These are phyloP conservation scores for Coregonus sp. DNA, from an alignment of 2,797 vertebrate genomes.

Conservation along the genomic window DNA sequence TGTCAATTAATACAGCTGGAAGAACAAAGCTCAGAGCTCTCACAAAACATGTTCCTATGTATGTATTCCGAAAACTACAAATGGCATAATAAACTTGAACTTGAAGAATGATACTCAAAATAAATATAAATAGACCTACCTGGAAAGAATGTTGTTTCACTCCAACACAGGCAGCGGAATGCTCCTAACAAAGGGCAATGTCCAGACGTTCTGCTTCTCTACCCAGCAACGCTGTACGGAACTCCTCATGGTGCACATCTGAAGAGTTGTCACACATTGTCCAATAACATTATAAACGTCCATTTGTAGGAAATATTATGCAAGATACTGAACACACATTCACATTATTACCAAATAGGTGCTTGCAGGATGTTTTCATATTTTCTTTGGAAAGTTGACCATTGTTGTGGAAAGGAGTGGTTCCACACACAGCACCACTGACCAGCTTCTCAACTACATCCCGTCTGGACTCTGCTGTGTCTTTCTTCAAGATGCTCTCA, in stretches of 20 bases:
- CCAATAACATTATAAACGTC: neutral
- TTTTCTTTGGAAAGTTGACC: constrained; percentile 33
- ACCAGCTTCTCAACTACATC: constrained; percentile 50
- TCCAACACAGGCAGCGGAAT: constrained; percentile 52
- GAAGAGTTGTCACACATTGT: constrained; percentile 1
- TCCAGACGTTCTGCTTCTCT: constrained; percentile 47
- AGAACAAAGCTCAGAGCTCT: too few relatives aligned
- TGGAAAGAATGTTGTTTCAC: constrained; percentile 50
- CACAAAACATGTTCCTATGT: too few relatives aligned
- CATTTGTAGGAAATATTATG: constrained; percentile 5
- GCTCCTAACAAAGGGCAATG: too few relatives aligned
- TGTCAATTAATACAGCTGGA: neutral
- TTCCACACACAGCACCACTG: constrained; percentile 55
- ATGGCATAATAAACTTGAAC: too few relatives aligned
- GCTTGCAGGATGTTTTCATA: constrained; percentile 53
- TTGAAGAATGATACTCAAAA: too few relatives aligned
- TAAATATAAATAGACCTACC: too few relatives aligned
- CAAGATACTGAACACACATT: neutral
- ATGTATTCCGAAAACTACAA: too few relatives aligned
- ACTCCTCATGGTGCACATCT: constrained; percentile 56
- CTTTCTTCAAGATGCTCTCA: constrained; percentile 44
- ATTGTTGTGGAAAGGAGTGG: constrained; percentile 44
- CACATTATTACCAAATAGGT: constrained; percentile 59
- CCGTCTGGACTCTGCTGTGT: constrained; percentile 42
- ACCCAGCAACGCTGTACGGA: constrained; percentile 45